These are phyloP conservation scores for Isurus oxyrinchus DNA, from an alignment of 2,113 vertebrate species.

Conservation along the genomic window DNA sequence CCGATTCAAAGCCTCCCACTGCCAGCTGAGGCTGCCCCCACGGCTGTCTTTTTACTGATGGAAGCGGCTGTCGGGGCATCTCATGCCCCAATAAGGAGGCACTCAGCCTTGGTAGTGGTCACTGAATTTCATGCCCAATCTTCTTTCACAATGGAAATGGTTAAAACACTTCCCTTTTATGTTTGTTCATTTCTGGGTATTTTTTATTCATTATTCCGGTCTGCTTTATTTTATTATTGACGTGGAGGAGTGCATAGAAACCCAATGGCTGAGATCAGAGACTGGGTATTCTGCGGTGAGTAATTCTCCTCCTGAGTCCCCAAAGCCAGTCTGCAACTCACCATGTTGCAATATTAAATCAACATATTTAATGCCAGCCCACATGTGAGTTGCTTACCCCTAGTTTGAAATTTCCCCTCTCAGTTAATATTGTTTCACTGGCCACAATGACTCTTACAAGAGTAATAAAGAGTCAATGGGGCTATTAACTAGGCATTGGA, in stretches of 20 bases:
- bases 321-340: neutral
- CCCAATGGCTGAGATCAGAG: neutral
- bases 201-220: neutral
- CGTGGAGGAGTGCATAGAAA: neutral
- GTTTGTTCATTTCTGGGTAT: neutral
- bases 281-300: neutral
- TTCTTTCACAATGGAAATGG: neutral
- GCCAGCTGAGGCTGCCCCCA: too few species aligned
- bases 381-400: neutral
- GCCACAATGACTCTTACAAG: neutral
- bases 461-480: neutral
- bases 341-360: neutral
- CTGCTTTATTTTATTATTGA: neutral
- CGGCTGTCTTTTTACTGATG: too few species aligned
- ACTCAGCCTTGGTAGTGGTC: neutral
- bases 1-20: too few species aligned
- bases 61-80: too few species aligned
- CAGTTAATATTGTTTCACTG: neutral
- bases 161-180: neutral
- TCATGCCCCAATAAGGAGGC: too few species aligned
- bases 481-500: conserved; percentile 7
- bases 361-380: neutral
- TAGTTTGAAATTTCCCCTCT: neutral
- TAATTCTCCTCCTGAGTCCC: neutral
- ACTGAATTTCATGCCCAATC: neutral